These are phyloP conservation scores for Furnarius figulus DNA, from an alignment of 2,113 vertebrate species.

Conservation along the genomic window DNA sequence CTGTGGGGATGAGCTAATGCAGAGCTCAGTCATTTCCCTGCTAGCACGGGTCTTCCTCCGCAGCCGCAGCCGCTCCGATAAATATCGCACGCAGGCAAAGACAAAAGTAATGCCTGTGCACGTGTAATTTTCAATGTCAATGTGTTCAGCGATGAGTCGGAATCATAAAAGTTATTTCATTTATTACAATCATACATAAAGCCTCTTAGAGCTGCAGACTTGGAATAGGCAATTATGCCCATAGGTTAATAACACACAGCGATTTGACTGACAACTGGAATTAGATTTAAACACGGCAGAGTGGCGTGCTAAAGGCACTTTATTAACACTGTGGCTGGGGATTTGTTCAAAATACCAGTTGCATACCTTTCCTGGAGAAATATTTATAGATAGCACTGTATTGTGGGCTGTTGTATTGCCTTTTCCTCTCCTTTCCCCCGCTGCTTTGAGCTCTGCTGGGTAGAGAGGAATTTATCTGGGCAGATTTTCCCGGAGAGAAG, in stretches of 20 bases:
- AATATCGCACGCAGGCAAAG: not conserved
- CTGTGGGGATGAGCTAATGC: conserved; percentile 18
- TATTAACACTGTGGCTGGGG: conserved; percentile 58
- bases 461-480: not conserved
- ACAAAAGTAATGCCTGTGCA: not conserved
- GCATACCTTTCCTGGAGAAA: conserved; percentile 42
- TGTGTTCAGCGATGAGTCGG: not conserved
- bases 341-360: conserved; percentile 61
- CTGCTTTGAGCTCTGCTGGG: not conserved
- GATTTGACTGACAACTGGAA: conserved; percentile 57
- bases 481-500: not conserved
- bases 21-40: not conserved
- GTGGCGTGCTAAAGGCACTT: conserved; percentile 58
- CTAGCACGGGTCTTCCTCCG: not conserved
- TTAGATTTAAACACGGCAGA: conserved; percentile 52
- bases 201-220: conserved; percentile 47
- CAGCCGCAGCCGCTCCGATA: not conserved
- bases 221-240: conserved; percentile 61
- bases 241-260: conserved; percentile 62
- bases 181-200: conserved; percentile 51
- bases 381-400: conserved; percentile 22
- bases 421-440: not conserved
- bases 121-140: conserved; percentile 42
- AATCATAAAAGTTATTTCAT: conserved; percentile 59
- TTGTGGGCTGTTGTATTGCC: not conserved